phyloP scores from a whole-genome alignment of 2,888 invertebrate species.

The Venusia cambrica region DNA sequence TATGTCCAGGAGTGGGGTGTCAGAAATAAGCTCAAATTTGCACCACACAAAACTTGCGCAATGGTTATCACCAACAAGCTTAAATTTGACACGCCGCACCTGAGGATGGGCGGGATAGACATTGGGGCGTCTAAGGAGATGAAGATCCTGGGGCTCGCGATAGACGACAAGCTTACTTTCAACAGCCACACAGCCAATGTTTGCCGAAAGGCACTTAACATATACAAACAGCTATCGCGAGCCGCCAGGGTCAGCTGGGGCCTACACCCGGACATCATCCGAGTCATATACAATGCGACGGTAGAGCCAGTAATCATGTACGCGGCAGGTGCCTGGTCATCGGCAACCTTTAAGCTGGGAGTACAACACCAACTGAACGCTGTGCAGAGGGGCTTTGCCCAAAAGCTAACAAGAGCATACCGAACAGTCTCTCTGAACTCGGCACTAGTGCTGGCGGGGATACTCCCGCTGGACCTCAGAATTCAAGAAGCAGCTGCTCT shows the following conservation, averaged over 20 bases:
- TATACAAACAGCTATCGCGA: conserved; percentile 7
- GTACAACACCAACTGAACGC: no score
- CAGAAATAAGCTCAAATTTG: conserved; percentile 6
- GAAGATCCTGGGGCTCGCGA: conserved; percentile 9
- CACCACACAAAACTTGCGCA: conserved; percentile 2
- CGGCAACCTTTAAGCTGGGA: no score
- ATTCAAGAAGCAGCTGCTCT: no score
- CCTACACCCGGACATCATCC: conserved; percentile 24
- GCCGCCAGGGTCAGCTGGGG: conserved; percentile 10
- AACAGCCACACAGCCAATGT: background rate
- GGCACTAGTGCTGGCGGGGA: no score
- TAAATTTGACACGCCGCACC: no score
- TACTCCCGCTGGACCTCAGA: no score
- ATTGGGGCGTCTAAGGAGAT: conserved; percentile 6
- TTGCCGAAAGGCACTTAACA: background rate
- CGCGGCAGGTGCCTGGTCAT: background rate
- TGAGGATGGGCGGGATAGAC: no score
- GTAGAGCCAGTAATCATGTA: background rate
- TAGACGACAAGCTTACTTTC: conserved; percentile 13
- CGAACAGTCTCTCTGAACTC: no score
- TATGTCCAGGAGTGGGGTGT: conserved; percentile 6
- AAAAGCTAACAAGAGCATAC: no score
- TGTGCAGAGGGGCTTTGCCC: no score
- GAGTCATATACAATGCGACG: background rate
- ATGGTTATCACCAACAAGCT: conserved; percentile 1